These are phyloP conservation scores for Lutra lutra DNA, from an alignment of 2,797 vertebrate genomes.

Conservation along the genomic window DNA sequence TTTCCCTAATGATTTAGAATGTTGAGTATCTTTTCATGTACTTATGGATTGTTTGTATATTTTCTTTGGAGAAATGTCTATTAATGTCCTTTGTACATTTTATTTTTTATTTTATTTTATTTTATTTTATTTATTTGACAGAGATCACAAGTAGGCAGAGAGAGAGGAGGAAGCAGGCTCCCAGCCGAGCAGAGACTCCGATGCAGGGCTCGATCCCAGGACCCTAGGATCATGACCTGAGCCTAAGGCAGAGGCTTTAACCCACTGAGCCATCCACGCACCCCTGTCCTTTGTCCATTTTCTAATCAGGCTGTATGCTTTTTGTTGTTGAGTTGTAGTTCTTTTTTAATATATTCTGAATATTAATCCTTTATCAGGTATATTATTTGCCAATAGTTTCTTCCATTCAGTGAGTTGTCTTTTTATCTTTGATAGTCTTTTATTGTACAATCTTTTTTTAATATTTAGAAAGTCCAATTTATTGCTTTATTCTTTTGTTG, in stretches of 20 bases:
- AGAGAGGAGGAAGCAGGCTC: too few relatives aligned
- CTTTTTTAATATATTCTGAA: not conserved
- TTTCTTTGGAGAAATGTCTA: not conserved
- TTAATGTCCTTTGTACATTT: not conserved
- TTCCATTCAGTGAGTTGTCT: not conserved
- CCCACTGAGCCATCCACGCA: too few relatives aligned
- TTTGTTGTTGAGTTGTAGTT: not conserved
- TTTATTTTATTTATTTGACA: too few relatives aligned
- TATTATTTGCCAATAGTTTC: not conserved
- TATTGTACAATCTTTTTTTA: not conserved
- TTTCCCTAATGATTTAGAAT: not conserved
- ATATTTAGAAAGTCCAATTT: not conserved
- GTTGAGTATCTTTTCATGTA: not conserved
- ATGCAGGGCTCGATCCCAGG: too few relatives aligned
- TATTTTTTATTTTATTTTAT: too few relatives aligned
- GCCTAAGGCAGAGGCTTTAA: too few relatives aligned
- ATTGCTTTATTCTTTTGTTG: not conserved
- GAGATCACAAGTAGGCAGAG: too few relatives aligned
- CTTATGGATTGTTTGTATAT: not conserved
- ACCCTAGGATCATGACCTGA: too few relatives aligned
- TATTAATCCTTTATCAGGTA: not conserved
- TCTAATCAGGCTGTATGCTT: not conserved
- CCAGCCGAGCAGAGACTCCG: too few relatives aligned
- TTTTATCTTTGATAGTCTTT: not conserved
- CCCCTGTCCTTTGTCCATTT: not conserved